Base-by-base conservation (phyloP, 2,113 vertebrate species). In the Thoracochromis brauschi region DNA sequence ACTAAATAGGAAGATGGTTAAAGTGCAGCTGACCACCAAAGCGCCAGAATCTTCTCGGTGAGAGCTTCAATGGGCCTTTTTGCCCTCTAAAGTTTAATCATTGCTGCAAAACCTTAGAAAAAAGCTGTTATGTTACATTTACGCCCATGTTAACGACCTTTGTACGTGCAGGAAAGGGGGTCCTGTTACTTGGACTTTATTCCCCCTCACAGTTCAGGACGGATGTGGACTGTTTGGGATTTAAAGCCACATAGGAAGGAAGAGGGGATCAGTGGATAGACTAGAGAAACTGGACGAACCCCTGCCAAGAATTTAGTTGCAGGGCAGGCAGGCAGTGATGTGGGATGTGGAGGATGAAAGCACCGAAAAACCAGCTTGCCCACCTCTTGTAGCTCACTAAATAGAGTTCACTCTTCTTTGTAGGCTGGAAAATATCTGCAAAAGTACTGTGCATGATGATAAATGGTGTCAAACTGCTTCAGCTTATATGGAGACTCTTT, bases 171-270 rank as follows among this genome's bases (percentile, higher is more conserved):
- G 83, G 58, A 89, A 83, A 81, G 16, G 63, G 83, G 88, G 80
- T 81, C 87, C 71, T 42, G 78, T 87, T 7, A 45, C 89, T 81
- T 82, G 71, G 85, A 92, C 79, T 63, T 45, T 65, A 54, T 24
- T 51, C 71, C 78, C 55, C 33, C 79, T 31, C 40, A 54, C 88
- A 84, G 85, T 86, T 84, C 89, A 92, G 94, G 88, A 93, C 92
- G 94, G 95, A 96, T 95, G 94, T 94, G 90, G 87, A 91, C 85
- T 93, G 91, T 92, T 94, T 94, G 90, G 88, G 88, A 94, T 95
- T 94, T 93, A 93, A 93, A 95, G 89, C 92, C 95, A 85, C 93
- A 92, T 94, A 94, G 94, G 93, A 95, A 95, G 94, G 94, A 95
- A 94, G 93, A 83, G 26, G 65, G 78, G 79, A 35, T 91, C 91